phyloP scores from a whole-genome alignment of 2,888 invertebrate species.

The Leptinotarsa rubiginosa region DNA sequence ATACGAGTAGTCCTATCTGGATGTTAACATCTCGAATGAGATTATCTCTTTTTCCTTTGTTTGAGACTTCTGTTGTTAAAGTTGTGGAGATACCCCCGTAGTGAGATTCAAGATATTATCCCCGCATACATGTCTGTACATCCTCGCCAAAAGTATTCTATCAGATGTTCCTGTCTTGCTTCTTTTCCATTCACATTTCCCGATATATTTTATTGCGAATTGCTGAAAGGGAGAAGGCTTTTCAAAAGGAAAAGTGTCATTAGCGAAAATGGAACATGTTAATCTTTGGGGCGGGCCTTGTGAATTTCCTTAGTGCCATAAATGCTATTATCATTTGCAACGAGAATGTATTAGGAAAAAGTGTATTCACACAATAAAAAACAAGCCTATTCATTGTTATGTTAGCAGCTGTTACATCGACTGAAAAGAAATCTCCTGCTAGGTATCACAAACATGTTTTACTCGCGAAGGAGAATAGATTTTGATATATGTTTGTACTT shows the following conservation, averaged over 20 bases:
- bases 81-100: constrained; percentile 19
- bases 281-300: constrained; percentile 35
- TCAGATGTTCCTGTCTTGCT: constrained; percentile 36
- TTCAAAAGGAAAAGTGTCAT: constrained; percentile 40
- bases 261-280: constrained; percentile 41
- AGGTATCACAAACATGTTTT: constrained; percentile 9
- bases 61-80: no score
- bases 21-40: no score
- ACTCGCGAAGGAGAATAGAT: background rate
- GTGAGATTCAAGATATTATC: constrained; percentile 28
- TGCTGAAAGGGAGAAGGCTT: constrained; percentile 41
- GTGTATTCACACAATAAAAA: background rate
- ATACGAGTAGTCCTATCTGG: no score
- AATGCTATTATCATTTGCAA: constrained; percentile 28
- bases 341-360: constrained; percentile 8
- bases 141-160: constrained; percentile 35
- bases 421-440: background rate
- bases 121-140: constrained; percentile 23
- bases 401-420: constrained; percentile 3
- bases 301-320: constrained; percentile 32
- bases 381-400: constrained; percentile 6
- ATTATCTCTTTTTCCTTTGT: no score
- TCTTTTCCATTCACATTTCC: constrained; percentile 33
- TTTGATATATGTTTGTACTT: background rate
- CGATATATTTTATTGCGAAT: constrained; percentile 42